Conservation (phyloP, 1,140 invertebrate genomes). For the Euura lappo region DNA sequence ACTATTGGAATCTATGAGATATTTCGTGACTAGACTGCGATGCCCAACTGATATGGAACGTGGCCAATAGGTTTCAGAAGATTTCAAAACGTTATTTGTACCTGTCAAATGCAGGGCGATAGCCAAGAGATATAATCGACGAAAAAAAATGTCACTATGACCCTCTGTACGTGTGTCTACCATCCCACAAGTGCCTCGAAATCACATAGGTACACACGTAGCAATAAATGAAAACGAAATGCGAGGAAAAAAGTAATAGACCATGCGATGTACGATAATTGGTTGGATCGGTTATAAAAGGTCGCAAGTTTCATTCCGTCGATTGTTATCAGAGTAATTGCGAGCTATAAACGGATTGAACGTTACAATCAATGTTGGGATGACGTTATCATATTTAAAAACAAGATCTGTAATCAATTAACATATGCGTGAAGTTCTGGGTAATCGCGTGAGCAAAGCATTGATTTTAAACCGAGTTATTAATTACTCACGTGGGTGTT, state of each 20-base stretch:
- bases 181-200: no score
- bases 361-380: no score
- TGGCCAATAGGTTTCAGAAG: not conserved
- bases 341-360: no score
- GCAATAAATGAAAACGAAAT: no score
- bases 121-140: not conserved
- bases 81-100: not conserved
- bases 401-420: no score
- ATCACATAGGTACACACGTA: no score
- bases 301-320: no score
- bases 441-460: not conserved
- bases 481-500: constrained; percentile 19
- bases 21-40: not conserved
- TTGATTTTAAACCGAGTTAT: not conserved
- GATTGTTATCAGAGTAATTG: no score
- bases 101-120: not conserved
- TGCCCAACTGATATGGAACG: not conserved
- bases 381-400: no score
- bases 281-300: no score
- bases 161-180: not conserved
- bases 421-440: not conserved
- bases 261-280: no score
- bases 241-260: no score
- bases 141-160: not conserved
- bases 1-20: not conserved